Evolutionary conservation across 2,888 invertebrate genomes (phyloP).

Genomic region (Anodontia alba): DNA sequence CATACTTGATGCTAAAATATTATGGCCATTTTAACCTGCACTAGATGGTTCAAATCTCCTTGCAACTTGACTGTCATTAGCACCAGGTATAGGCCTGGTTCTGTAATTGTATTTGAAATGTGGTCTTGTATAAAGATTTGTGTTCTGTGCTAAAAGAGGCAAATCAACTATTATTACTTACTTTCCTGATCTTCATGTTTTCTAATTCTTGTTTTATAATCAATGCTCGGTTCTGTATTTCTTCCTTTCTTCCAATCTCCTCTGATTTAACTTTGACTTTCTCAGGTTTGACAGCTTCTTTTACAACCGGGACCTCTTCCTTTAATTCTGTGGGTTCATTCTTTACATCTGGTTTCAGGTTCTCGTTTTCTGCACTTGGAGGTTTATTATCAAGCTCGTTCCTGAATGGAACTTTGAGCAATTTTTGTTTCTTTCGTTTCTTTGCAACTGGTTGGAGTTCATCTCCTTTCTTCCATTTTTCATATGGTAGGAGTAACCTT

Average conservation of each 20-base stretch:
- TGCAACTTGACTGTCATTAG: too few relatives aligned
- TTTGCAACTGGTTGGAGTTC: slow-evolving; percentile 20
- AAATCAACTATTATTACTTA: slow-evolving; percentile 18
- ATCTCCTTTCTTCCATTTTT: slow-evolving; percentile 65
- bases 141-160: too few relatives aligned
- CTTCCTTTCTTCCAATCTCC: neutral
- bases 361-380: neutral
- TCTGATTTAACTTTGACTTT: neutral
- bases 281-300: neutral
- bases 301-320: neutral
- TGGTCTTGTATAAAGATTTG: too few relatives aligned
- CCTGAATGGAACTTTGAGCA: neutral
- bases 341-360: neutral
- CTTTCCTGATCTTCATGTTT: slow-evolving; percentile 64
- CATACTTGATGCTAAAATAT: too few relatives aligned
- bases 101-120: too few relatives aligned
- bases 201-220: slow-evolving; percentile 60
- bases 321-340: neutral
- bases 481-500: slow-evolving; percentile 77
- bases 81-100: too few relatives aligned
- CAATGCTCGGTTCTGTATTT: slow-evolving; percentile 38
- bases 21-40: too few relatives aligned
- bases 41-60: too few relatives aligned
- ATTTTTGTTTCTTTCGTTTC: slow-evolving; percentile 5
- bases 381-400: slow-evolving; percentile 12